Conservation (phyloP, 1,140 invertebrate species). For the Tetramorium simillimum region DNA sequence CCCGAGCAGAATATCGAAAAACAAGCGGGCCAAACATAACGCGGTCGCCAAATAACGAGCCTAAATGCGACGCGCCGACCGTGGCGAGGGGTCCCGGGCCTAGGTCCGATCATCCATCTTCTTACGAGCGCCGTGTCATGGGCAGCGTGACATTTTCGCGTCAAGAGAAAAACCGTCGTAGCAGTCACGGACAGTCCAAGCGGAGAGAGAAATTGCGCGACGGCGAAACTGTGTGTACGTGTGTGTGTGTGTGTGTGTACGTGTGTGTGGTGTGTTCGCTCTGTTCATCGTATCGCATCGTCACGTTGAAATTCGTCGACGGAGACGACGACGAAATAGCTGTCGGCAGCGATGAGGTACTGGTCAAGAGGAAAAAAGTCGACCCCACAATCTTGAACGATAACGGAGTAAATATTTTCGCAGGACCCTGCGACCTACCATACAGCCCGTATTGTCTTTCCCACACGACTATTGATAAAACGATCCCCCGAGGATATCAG, state of each 20-base stretch:
- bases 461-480: slow-evolving; percentile 33
- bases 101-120: slow-evolving; percentile 60
- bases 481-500: neutral
- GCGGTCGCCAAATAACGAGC: slow-evolving; percentile 51
- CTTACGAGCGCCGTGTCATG: slow-evolving; percentile 62
- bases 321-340: slow-evolving; percentile 24
- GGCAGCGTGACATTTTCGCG: slow-evolving; percentile 64
- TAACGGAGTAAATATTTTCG: slow-evolving; percentile 54
- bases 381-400: neutral
- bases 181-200: slow-evolving; percentile 55
- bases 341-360: neutral
- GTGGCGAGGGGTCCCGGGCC: neutral
- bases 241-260: slow-evolving; percentile 42
- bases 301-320: slow-evolving; percentile 27
- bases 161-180: slow-evolving; percentile 58
- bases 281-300: neutral
- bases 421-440: slow-evolving; percentile 14
- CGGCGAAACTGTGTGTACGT: slow-evolving; percentile 32
- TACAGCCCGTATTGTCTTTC: slow-evolving; percentile 32
- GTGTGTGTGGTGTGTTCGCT: slow-evolving; percentile 33
- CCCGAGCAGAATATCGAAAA: slow-evolving; percentile 51
- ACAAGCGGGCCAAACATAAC: slow-evolving; percentile 23
- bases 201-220: slow-evolving; percentile 42
- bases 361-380: slow-evolving; percentile 35
- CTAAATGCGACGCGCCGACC: slow-evolving; percentile 7